phyloP scores from a whole-genome alignment of 2,113 vertebrate species.

The Cephalopholis sonnerati region DNA sequence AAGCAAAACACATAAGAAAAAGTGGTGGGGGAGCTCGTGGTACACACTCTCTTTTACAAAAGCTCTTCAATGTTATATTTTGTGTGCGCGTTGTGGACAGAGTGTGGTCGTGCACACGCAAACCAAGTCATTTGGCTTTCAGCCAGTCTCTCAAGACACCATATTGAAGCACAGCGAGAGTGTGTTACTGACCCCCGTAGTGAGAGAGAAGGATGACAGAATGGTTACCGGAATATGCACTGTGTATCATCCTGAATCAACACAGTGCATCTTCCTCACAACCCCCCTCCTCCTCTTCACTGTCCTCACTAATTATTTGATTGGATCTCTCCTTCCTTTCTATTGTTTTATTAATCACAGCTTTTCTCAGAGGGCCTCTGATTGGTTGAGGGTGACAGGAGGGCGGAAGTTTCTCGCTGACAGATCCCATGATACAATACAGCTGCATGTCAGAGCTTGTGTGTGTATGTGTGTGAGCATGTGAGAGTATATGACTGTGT shows the following conservation, averaged over 20 bases:
- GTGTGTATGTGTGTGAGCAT: constrained; percentile 21
- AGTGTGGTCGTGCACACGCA: not conserved
- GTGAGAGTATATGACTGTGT: not conserved
- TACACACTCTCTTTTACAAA: constrained; percentile 15
- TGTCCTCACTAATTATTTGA: constrained; percentile 10
- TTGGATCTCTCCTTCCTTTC: constrained; percentile 20
- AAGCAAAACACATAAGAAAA: not conserved
- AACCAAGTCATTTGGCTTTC: constrained; percentile 21
- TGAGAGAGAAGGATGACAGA: constrained; percentile 51
- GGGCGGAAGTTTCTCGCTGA: constrained; percentile 59
- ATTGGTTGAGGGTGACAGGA: constrained; percentile 69
- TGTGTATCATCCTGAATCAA: constrained; percentile 31
- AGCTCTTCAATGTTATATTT: constrained; percentile 21
- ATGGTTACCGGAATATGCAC: constrained; percentile 50
- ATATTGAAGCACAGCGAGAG: constrained; percentile 80
- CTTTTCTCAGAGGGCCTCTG: constrained; percentile 61
- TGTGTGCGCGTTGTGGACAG: constrained; percentile 23
- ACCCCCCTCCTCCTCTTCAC: constrained; percentile 9
- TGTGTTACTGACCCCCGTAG: constrained; percentile 60
- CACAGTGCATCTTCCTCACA: constrained; percentile 51
- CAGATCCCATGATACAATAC: constrained; percentile 45
- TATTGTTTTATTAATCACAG: constrained; percentile 8
- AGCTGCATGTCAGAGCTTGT: constrained; percentile 69
- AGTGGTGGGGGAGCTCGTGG: not conserved
- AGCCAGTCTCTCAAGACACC: constrained; percentile 57